Evolutionary conservation across 2,797 vertebrate genomes (phyloP).

Genomic region (Phalanger gymnotis): DNA sequence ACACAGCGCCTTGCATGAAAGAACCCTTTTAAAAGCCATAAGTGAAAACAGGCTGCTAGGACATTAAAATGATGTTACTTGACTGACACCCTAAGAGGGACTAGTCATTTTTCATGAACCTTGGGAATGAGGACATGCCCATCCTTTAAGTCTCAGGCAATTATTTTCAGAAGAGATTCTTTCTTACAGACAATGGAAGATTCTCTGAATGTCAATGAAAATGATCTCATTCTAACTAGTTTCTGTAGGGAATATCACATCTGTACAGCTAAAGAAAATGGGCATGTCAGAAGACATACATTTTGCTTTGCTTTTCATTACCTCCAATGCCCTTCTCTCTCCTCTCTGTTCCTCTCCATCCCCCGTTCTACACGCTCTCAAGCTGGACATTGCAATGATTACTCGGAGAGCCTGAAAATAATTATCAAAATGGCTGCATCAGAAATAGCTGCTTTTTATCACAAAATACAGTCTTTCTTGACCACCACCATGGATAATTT

Average conservation of each 20-base stretch:
- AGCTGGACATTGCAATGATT: background rate
- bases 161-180: background rate
- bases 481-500: background rate
- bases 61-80: conserved; percentile 51
- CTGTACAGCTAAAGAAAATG: background rate
- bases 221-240: conserved; percentile 6
- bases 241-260: background rate
- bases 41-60: conserved; percentile 36
- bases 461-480: background rate
- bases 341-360: background rate
- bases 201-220: conserved; percentile 1
- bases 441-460: background rate
- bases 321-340: background rate
- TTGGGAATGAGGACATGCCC: conserved; percentile 36
- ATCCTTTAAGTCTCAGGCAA: conserved; percentile 45
- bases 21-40: conserved; percentile 52
- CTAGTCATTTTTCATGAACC: conserved; percentile 1
- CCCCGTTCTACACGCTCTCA: background rate
- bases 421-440: background rate
- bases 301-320: background rate
- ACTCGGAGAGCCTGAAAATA: background rate
- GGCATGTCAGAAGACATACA: background rate
- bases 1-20: conserved; percentile 61
- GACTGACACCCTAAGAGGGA: conserved; percentile 48
- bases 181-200: background rate